Base-by-base conservation (phyloP, 2,797 vertebrate genomes). In the Melanitta fusca region DNA sequence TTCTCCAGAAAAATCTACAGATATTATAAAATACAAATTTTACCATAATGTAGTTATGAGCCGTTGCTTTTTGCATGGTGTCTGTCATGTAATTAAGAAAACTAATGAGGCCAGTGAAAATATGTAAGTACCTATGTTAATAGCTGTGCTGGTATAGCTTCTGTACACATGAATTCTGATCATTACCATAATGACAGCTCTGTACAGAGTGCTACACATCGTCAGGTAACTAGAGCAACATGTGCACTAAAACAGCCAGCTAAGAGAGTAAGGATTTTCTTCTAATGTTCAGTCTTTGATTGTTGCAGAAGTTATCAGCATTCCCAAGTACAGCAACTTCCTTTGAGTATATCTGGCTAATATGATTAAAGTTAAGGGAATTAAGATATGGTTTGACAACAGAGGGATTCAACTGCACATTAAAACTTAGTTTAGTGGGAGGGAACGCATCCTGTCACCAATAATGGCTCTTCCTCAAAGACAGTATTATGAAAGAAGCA, bases 1-100 rank as follows among this genome's bases (percentile, higher is more conserved):
- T 82, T 54, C 85, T 70, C 74, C 85, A 94, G 78, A 89, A 91
- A 93, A 96, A 82, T 94, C 60, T 96, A 95, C 78, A 96, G 89
- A 97, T 91, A 70, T 96, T 97, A 94, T 88, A 97, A 97, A 98
- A 97, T 96, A 91, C 94, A 95, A 96, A 97, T 94, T 78, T 91
- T 93, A 96, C 79, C 66, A 57, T 69, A 79, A 95, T 77, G 86
- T 49, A 85, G 47, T 91, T 91, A 88, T 84, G 88, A 92, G 61
- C 73, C 51, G 21, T 53, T 71, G 45, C 25, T 75, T 86, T 91
- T 95, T 86, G 80, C 73, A 93, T 7, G 69, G 80, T 57, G 69
- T 93, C 80, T 91, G 54, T 62, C 69, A 80, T 57, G 27, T 22
- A 86, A 47, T 79, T 20, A 30, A 87, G 78, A 39, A 84, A 96